A percentile compares a stretch with the other conserved stretches of the same genome.
Conservation (phyloP, 2,113 vertebrate genomes). For the Trochalopteron elliotii region DNA sequence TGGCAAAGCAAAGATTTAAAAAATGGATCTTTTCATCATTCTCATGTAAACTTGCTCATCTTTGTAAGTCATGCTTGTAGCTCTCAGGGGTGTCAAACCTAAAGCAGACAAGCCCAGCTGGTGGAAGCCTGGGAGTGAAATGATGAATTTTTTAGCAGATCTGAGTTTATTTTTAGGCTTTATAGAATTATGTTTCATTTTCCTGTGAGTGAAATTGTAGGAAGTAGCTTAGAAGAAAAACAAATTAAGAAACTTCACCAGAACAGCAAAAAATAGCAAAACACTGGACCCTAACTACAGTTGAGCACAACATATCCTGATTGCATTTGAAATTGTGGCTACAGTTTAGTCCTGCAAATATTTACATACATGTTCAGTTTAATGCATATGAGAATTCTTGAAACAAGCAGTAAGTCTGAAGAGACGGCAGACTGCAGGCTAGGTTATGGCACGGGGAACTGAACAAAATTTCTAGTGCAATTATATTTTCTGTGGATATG, state of each 20-base stretch:
- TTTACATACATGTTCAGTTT: neutral
- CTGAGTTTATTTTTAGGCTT: conserved; percentile 72
- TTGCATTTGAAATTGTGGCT: neutral
- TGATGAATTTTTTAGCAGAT: conserved; percentile 75
- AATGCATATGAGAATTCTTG: neutral
- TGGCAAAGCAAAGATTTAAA: conserved; percentile 26
- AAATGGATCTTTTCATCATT: conserved; percentile 29
- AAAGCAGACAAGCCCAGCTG: conserved; percentile 75
- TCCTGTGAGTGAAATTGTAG: conserved; percentile 62
- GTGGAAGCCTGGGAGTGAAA: conserved; percentile 63
- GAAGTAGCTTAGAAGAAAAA: conserved; percentile 31
- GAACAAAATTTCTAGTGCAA: neutral
- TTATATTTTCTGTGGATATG: neutral
- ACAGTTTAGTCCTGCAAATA: neutral
- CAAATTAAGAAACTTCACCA: conserved; percentile 5
- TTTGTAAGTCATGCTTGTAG: conserved; percentile 58
- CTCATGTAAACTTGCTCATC: conserved; percentile 55
- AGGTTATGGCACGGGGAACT: neutral
- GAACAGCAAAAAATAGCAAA: neutral
- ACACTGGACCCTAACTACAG: neutral
- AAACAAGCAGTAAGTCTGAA: neutral
- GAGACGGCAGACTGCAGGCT: neutral
- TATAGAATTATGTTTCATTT: conserved; percentile 70
- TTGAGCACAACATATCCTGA: neutral
- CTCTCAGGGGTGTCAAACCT: conserved; percentile 64